Conservation (phyloP, 92 coral and sea anemone genomes). For the Porites rus region DNA sequence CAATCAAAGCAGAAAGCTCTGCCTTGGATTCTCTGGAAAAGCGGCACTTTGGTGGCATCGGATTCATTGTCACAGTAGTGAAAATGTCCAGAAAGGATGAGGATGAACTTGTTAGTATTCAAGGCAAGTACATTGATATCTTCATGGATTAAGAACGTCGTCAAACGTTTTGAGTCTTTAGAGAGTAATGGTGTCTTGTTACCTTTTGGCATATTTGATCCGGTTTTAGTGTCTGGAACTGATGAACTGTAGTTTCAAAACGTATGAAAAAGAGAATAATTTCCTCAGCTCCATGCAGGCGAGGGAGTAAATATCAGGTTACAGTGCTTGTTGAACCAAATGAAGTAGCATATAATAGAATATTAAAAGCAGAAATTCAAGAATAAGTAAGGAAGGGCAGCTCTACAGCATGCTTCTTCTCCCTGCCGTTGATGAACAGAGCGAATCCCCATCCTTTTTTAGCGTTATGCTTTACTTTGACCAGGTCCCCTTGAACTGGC, state of each 20-base stretch:
- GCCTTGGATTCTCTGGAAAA: slow-evolving; percentile 19
- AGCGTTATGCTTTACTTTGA: too few relatives aligned
- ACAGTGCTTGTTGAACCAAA: slow-evolving; percentile 30
- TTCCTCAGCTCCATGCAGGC: slow-evolving; percentile 10
- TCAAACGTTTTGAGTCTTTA: slow-evolving; percentile 14
- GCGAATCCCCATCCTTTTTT: too few relatives aligned
- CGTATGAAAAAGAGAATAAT: background rate
- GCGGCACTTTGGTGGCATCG: slow-evolving; percentile 18
- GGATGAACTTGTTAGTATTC: slow-evolving; percentile 6
- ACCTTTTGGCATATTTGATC: background rate
- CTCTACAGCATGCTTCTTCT: slow-evolving; percentile 38
- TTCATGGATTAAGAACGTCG: slow-evolving; percentile 19
- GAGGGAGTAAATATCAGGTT: slow-evolving; percentile 39
- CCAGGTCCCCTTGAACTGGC: too few relatives aligned
- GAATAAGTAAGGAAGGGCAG: slow-evolving; percentile 43
- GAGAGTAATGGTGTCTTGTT: background rate
- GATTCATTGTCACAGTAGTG: slow-evolving; percentile 22
- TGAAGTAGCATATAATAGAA: slow-evolving; percentile 32
- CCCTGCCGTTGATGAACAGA: too few relatives aligned
- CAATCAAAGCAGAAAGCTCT: slow-evolving; percentile 12
- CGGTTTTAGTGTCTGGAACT: slow-evolving; percentile 17
- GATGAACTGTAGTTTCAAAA: slow-evolving; percentile 15
- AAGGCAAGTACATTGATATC: slow-evolving; percentile 14
- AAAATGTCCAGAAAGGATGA: slow-evolving; percentile 30
- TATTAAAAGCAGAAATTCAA: slow-evolving; percentile 25